Evolutionary conservation across 53 echinoderm and acorn worm species (phyloP).

Genomic region (Holothuria scabra): DNA sequence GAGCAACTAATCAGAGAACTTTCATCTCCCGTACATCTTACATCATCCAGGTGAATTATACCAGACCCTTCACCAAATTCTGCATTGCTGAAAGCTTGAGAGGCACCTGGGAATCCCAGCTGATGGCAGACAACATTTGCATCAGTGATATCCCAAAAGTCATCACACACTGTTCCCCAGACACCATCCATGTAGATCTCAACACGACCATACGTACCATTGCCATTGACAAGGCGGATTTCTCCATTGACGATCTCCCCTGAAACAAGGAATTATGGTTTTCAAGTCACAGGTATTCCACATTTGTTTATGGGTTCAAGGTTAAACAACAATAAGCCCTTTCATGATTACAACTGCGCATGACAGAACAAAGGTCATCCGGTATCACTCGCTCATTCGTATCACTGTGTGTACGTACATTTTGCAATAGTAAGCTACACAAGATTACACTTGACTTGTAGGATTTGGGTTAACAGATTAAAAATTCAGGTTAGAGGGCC

Average conservation of each 20-base stretch:
- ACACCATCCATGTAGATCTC: constrained; percentile 2
- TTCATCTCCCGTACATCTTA: constrained; percentile 6
- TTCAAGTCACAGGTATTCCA: no score
- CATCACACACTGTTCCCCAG: constrained; percentile 46
- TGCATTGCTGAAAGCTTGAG: not conserved
- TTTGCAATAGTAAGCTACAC: no score
- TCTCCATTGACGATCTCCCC: not conserved
- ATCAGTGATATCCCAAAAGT: constrained; percentile 12
- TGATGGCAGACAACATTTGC: constrained; percentile 26
- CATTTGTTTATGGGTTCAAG: no score
- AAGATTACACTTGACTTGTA: no score
- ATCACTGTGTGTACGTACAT: no score
- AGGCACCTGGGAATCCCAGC: constrained; percentile 3
- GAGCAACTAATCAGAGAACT: not conserved
- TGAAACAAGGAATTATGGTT: not conserved
- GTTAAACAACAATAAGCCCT: no score
- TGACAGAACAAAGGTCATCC: no score
- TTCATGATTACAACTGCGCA: no score
- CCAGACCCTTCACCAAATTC: not conserved
- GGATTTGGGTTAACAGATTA: no score
- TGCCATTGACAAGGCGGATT: constrained; percentile 7
- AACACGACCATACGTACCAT: constrained; percentile 1
- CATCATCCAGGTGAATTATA: not conserved
- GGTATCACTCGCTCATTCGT: no score
- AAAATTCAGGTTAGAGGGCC: no score